Base-by-base conservation (phyloP, 2,797 vertebrate genomes). In the Myioborus melanocephalus region DNA sequence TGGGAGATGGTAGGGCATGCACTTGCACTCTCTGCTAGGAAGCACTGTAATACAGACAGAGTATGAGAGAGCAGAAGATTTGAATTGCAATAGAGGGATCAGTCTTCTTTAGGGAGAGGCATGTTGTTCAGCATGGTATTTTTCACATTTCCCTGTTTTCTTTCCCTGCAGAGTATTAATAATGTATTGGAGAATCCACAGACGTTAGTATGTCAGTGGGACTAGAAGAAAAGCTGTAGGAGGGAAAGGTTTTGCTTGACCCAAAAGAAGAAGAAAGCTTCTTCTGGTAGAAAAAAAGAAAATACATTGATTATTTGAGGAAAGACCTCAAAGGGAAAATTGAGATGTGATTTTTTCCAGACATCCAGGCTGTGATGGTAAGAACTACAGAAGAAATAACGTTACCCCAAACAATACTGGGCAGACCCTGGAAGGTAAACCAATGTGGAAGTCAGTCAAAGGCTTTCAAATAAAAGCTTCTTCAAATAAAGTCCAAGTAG, bases 271-370 rank as follows among this genome's bases (percentile, higher is more conserved):
- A 75, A 63, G 81, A 90, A 94, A 69, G 27, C 69, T 94, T 37
- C 84, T 87, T 84, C 55, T 19, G 9, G 26, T 52, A 85, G 50
- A 87, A 87, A 64, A 44, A 72, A 83, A 91, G 60, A 81, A 78
- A 68, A 44, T 10, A 21, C 12, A 64, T 52, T 61, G 56, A 68
- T 93, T 76, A 85, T 83, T 60, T 94, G 83, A 83, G 56, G 84
- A 75, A 95, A 81, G 66, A 87, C 27, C 69, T 89, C 59, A 93
- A 82, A 84, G 37, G 32, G 84, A 87, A 95, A 95, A 92, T 26
- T 72, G 53, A 70, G 44, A 35, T 71, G 30, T 34, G 75, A 3
- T 89, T 91, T 93, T 94, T 95, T 73, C 76, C 50, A 73, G 39
- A 52, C 44, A 81, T 47, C 22, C 46, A 73, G 32, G 30, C 53